A percentile compares a stretch with the other conserved stretches of the same genome.
Conservation (phyloP, 1,140 invertebrate genomes). For the Drosophila suzukii region DNA sequence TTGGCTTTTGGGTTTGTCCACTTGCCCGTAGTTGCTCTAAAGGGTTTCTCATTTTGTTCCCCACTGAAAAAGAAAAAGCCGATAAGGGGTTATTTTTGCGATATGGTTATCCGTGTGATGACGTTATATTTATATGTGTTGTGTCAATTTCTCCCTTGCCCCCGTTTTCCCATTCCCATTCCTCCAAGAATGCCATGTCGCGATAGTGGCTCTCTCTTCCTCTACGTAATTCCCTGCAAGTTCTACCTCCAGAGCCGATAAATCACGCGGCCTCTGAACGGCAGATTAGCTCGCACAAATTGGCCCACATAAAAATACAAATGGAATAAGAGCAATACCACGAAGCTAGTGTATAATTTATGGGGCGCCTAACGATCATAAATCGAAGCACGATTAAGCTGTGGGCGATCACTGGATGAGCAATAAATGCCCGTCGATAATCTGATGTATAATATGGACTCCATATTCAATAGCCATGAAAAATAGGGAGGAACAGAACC, state of each 20-base stretch:
- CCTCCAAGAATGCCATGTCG: constrained; percentile 3
- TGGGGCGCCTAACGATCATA: constrained; percentile 7
- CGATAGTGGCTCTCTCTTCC: constrained; percentile 13
- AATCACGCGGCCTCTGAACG: constrained; percentile 54
- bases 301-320: constrained; percentile 45
- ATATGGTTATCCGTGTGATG: constrained; percentile 12
- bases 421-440: not conserved
- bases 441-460: no score
- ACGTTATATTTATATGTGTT: not conserved
- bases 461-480: not conserved
- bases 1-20: not conserved
- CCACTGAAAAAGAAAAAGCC: constrained; percentile 6
- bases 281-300: constrained; percentile 61
- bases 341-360: constrained; percentile 30
- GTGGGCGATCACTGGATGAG: not conserved
- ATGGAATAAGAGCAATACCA: constrained; percentile 27
- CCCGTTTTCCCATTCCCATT: not conserved
- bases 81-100: constrained; percentile 21
- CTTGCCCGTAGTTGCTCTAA: not conserved
- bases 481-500: no score
- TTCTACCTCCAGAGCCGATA: constrained; percentile 31
- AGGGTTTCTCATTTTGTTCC: constrained; percentile 4
- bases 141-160: not conserved
- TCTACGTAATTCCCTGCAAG: constrained; percentile 17
- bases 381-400: constrained; percentile 13